Conservation (phyloP, 2,888 invertebrate genomes). For the Balanococcus diminutus region DNA sequence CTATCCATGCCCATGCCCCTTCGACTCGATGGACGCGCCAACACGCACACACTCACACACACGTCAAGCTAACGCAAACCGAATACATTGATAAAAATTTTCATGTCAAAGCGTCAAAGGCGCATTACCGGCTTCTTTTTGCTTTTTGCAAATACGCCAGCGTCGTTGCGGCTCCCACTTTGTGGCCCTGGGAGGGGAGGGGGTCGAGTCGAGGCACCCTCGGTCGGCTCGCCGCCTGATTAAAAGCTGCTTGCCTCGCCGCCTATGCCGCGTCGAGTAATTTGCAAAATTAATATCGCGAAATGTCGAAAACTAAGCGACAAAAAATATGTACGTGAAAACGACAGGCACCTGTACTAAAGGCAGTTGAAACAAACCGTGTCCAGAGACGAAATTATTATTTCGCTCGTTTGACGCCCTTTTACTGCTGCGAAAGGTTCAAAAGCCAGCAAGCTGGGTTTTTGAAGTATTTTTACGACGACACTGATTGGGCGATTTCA, state of each 20-base stretch:
- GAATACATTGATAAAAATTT: slow-evolving; percentile 51
- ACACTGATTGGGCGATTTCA: too few species aligned
- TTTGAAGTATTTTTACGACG: neutral
- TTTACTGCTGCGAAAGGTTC: neutral
- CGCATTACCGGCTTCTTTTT: slow-evolving; percentile 40
- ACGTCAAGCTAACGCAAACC: neutral
- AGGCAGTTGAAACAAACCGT: neutral
- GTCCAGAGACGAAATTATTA: neutral
- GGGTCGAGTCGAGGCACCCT: neutral
- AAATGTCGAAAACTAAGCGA: slow-evolving; percentile 37
- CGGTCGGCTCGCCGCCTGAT: neutral
- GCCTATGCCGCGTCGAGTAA: slow-evolving; percentile 24
- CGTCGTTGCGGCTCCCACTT: neutral
- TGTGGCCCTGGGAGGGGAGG: too few species aligned
- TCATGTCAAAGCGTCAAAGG: slow-evolving; percentile 53
- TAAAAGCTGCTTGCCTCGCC: too few species aligned
- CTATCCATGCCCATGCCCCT: neutral
- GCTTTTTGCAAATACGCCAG: slow-evolving; percentile 11
- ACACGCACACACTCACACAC: neutral
- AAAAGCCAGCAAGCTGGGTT: neutral
- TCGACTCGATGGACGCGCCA: neutral
- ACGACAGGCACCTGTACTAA: neutral
- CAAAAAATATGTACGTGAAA: neutral
- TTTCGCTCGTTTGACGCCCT: neutral
- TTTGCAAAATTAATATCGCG: slow-evolving; percentile 47